Percentiles rank a stretch among this genome's conserved stretches.
phyloP scores from a whole-genome alignment of 2,797 vertebrate species.

The Acridotheres tristis region DNA sequence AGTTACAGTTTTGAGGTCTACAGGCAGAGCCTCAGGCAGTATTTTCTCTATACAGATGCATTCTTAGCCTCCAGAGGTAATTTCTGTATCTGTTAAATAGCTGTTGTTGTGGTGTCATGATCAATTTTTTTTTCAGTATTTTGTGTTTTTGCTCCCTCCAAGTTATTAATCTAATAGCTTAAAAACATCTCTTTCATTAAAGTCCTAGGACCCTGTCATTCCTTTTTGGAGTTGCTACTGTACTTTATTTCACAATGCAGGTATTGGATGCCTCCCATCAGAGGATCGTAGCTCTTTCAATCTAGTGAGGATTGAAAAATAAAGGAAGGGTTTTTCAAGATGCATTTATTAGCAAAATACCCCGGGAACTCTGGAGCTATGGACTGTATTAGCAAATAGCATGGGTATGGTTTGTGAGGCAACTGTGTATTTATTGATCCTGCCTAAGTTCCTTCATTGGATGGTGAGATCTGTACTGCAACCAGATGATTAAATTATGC shows the following conservation, averaged over 20 bases:
- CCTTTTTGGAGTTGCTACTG: neutral
- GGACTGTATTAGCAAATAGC: neutral
- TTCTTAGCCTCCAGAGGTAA: neutral
- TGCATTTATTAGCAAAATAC: neutral
- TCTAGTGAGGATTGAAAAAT: neutral
- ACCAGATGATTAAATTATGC: neutral
- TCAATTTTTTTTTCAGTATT: neutral
- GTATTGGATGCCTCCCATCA: neutral
- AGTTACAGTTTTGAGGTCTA: neutral
- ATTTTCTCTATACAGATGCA: neutral
- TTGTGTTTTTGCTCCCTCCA: fast-evolving
- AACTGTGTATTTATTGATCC: neutral
- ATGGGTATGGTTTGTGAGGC: neutral
- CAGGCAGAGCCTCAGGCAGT: neutral
- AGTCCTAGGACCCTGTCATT: neutral
- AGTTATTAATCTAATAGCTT: neutral
- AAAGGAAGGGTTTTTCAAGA: neutral
- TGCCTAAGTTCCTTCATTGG: neutral
- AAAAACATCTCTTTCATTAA: neutral
- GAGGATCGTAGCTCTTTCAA: neutral
- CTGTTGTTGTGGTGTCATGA: neutral
- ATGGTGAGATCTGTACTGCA: neutral
- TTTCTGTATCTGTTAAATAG: neutral
- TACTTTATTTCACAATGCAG: neutral
- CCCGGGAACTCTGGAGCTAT: neutral